Conservation (phyloP, 2,888 invertebrate genomes). For the Lepidochitona cinerea region DNA sequence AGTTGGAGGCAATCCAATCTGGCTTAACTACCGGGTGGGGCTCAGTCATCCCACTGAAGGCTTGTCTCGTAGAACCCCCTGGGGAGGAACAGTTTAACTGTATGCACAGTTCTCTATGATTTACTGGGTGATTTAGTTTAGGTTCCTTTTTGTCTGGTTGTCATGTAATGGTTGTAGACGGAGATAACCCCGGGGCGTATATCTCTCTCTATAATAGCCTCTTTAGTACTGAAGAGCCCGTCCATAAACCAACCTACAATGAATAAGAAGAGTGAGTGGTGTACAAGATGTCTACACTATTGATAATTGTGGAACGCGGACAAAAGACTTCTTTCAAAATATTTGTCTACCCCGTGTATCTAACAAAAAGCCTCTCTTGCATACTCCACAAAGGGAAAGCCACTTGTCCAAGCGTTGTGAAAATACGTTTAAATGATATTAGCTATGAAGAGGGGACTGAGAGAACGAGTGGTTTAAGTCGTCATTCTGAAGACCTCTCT, state of each 20-base stretch:
- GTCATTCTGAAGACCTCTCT: neutral
- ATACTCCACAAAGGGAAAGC: neutral
- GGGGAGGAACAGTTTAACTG: neutral
- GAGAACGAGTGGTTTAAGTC: neutral
- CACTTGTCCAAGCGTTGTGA: neutral
- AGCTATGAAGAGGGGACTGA: neutral
- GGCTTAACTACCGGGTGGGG: neutral
- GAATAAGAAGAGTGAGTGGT: slow-evolving; percentile 3
- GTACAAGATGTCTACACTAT: neutral
- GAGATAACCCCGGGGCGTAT: neutral
- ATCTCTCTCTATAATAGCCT: neutral
- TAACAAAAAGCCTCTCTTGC: neutral
- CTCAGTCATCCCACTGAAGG: neutral
- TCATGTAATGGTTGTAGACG: too few species aligned
- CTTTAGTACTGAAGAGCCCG: neutral
- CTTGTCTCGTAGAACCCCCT: neutral
- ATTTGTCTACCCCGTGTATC: slow-evolving; percentile 4
- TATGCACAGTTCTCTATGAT: too few species aligned
- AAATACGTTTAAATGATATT: neutral
- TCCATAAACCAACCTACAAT: neutral
- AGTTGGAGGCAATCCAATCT: neutral
- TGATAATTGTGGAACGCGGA: neutral
- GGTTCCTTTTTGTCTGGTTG: too few species aligned
- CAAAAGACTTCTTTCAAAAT: slow-evolving; percentile 1
- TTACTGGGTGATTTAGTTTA: too few species aligned